These are phyloP conservation scores for Pseudopleuronectes americanus DNA, from an alignment of 2,797 vertebrate genomes.

Conservation along the genomic window DNA sequence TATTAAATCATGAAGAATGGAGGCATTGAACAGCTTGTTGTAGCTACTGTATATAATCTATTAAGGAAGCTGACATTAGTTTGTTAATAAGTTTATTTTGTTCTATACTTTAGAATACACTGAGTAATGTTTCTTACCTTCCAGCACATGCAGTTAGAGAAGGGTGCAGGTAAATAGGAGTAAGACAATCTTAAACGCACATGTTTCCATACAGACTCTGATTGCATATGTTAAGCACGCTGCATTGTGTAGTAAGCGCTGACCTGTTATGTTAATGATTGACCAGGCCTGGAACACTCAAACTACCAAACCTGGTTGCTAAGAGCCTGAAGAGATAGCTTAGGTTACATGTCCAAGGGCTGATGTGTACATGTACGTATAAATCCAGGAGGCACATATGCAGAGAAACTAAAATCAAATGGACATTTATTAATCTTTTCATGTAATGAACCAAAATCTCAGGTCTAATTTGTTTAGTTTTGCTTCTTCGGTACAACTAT, in stretches of 20 bases:
- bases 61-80: not conserved
- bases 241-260: conserved; percentile 51
- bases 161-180: conserved; percentile 2
- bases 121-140: too few species aligned
- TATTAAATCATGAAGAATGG: conserved; percentile 43
- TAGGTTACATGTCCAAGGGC: conserved; percentile 43
- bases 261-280: conserved; percentile 81
- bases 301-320: conserved; percentile 76
- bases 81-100: not conserved
- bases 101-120: not conserved
- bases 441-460: not conserved
- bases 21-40: conserved; percentile 2
- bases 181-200: not conserved
- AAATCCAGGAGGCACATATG: conserved; percentile 10
- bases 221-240: conserved; percentile 36
- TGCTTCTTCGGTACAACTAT: not conserved
- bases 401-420: conserved; percentile 3
- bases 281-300: conserved; percentile 57
- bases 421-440: conserved; percentile 1
- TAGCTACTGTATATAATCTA: not conserved
- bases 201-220: conserved; percentile 55
- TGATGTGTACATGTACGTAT: conserved; percentile 34
- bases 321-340: conserved; percentile 66
- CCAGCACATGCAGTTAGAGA: too few species aligned
- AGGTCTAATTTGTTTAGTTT: not conserved